phyloP scores from a whole-genome alignment of 2,888 invertebrate species.

The Peribatodes rhomboidaria region DNA sequence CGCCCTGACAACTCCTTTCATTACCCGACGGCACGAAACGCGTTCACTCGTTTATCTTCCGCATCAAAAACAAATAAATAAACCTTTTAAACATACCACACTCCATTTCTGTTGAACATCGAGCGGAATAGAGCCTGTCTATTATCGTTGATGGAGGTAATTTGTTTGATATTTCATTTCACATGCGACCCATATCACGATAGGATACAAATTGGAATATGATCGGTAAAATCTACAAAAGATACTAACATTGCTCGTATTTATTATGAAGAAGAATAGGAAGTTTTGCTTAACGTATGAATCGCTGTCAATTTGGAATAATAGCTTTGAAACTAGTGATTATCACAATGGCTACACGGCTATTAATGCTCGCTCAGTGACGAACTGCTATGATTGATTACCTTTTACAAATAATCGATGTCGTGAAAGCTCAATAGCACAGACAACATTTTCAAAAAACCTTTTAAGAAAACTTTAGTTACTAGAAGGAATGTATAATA shows the following conservation, averaged over 20 bases:
- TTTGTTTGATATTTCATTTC: conserved; percentile 63
- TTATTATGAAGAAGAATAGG: not conserved
- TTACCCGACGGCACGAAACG: conserved; percentile 59
- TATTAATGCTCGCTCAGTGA: conserved; percentile 26
- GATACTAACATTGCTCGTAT: conserved; percentile 6
- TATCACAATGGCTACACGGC: conserved; percentile 10
- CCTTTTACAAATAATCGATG: conserved; percentile 25
- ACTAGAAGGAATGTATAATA: not conserved
- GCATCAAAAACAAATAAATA: conserved; percentile 50
- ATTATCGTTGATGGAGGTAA: conserved; percentile 62
- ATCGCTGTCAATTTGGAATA: conserved; percentile 22
- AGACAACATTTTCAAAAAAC: conserved; percentile 2
- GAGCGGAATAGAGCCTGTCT: conserved; percentile 54
- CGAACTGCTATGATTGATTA: conserved; percentile 29
- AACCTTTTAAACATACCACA: conserved; percentile 47
- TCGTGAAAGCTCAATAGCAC: conserved; percentile 13
- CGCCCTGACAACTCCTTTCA: conserved; percentile 56
- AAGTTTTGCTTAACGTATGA: conserved; percentile 4
- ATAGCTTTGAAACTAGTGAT: conserved; percentile 24
- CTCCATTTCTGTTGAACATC: conserved; percentile 20
- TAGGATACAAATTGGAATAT: conserved; percentile 40
- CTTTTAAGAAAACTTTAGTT: not conserved
- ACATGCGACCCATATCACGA: conserved; percentile 50
- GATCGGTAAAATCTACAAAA: conserved; percentile 23
- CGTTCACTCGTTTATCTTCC: conserved; percentile 53